Conservation (phyloP, 92 coral and sea anemone species). For the Epizoanthus illoricatus region DNA sequence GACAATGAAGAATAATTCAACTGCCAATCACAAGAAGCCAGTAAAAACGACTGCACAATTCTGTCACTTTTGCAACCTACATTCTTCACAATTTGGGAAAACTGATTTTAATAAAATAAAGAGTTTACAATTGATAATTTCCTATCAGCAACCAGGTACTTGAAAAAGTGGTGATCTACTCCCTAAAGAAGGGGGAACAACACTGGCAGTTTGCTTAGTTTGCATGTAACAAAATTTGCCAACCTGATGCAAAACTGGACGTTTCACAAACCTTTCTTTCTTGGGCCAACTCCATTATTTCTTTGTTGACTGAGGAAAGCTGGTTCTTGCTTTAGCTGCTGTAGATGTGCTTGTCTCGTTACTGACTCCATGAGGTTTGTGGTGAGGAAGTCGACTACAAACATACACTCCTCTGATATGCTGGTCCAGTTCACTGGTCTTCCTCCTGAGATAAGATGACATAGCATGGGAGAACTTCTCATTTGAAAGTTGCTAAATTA, state of each 20-base stretch:
- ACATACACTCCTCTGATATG: constrained; percentile 80
- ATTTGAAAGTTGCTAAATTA: too few relatives aligned
- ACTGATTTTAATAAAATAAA: too few relatives aligned
- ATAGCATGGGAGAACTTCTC: not conserved
- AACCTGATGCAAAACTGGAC: not conserved
- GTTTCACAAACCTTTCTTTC: constrained; percentile 12
- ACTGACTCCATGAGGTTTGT: constrained; percentile 57
- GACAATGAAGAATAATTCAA: too few relatives aligned
- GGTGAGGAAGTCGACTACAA: constrained; percentile 63
- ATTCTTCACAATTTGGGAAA: too few relatives aligned
- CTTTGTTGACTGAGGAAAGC: constrained; percentile 25
- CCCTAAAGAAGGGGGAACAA: too few relatives aligned
- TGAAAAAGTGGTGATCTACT: too few relatives aligned
- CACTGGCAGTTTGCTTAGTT: not conserved
- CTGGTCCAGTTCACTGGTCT: constrained; percentile 86
- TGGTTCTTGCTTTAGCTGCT: constrained; percentile 50
- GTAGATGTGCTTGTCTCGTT: constrained; percentile 60
- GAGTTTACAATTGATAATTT: too few relatives aligned
- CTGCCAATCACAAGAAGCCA: too few relatives aligned
- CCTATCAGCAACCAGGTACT: too few relatives aligned
- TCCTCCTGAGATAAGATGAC: constrained; percentile 69
- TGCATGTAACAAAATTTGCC: not conserved
- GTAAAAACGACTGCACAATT: too few relatives aligned
- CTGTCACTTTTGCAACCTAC: too few relatives aligned
- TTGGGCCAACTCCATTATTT: constrained; percentile 29